These are phyloP conservation scores for Rhadina sibilatrix DNA, from an alignment of 2,113 vertebrate species.

Conservation along the genomic window DNA sequence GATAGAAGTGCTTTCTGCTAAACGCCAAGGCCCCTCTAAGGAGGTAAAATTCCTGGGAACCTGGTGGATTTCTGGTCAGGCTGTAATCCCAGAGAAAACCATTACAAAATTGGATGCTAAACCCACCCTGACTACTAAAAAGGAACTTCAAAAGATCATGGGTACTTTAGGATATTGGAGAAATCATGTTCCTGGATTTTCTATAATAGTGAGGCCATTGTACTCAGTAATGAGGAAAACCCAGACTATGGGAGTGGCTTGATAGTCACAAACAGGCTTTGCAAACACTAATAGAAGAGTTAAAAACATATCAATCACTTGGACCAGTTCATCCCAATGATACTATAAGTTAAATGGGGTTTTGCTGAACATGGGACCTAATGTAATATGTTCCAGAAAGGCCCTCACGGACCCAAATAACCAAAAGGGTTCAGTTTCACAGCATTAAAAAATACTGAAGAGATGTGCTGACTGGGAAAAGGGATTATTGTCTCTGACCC, in stretches of 20 bases:
- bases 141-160: background rate
- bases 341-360: background rate
- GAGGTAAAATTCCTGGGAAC: background rate
- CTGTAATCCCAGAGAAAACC: background rate
- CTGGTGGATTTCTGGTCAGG: background rate
- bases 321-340: background rate
- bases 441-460: background rate
- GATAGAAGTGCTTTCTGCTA: background rate
- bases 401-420: background rate
- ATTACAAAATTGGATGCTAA: background rate
- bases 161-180: background rate
- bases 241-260: background rate
- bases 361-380: background rate
- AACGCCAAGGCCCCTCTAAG: background rate
- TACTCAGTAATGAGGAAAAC: background rate
- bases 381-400: background rate
- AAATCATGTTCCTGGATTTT: background rate
- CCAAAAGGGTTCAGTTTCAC: background rate
- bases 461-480: background rate
- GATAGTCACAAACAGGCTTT: background rate
- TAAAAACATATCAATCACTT: background rate
- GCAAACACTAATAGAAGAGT: background rate
- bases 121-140: background rate
- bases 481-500: background rate
- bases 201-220: background rate